Conservation (phyloP, 2,888 invertebrate genomes). For the Lasioglossum figueresi region DNA sequence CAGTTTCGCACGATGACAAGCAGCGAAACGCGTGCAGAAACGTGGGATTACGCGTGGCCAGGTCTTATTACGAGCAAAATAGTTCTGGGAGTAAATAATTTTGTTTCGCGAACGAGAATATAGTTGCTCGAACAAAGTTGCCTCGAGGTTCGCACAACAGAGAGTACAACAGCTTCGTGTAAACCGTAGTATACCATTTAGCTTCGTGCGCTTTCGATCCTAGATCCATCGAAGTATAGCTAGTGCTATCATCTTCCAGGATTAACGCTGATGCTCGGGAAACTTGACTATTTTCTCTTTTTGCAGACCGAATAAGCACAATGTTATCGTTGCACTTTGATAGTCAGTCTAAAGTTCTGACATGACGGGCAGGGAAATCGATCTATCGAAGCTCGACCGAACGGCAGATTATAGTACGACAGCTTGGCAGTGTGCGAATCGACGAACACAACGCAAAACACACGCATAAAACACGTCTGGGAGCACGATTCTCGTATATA, state of each 20-base stretch:
- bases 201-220: neutral
- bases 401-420: slow-evolving; percentile 59
- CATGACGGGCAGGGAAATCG: slow-evolving; percentile 64
- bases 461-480: slow-evolving; percentile 33
- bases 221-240: neutral
- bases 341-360: slow-evolving; percentile 40
- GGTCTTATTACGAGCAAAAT: neutral
- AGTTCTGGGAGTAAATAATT: neutral
- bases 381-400: slow-evolving; percentile 63
- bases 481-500: slow-evolving; percentile 37
- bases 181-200: neutral
- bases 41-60: neutral
- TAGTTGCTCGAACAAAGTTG: neutral
- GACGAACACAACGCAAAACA: slow-evolving; percentile 41
- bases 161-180: neutral
- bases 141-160: neutral
- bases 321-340: neutral
- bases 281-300: neutral
- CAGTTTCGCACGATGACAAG: neutral
- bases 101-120: neutral
- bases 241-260: neutral
- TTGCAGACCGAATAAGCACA: slow-evolving; percentile 4
- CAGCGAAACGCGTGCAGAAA: neutral
- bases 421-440: slow-evolving; percentile 31
- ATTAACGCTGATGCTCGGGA: neutral